A percentile compares a stretch with the other conserved stretches of the same genome.
Evolutionary conservation across 2,797 vertebrate genomes (phyloP).

Genomic region (Chelon labrosus): DNA sequence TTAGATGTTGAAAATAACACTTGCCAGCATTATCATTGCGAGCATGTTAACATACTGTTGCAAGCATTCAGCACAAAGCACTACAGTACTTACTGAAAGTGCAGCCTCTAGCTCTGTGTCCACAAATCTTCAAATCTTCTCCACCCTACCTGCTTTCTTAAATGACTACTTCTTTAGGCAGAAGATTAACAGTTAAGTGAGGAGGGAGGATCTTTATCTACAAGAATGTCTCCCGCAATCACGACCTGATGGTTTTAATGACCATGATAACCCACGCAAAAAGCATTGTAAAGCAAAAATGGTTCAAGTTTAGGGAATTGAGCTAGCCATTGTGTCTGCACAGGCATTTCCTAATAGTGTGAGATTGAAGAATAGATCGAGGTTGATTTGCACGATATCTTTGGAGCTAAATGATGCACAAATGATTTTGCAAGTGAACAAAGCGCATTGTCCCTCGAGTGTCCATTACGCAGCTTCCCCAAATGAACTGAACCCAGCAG

Average conservation of each 20-base stretch:
- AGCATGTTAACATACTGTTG: no score
- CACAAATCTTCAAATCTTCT: no score
- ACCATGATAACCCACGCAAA: not conserved
- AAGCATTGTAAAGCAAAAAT: not conserved
- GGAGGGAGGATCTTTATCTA: no score
- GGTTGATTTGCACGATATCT: not conserved
- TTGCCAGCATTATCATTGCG: no score
- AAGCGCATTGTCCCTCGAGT: conserved; percentile 51
- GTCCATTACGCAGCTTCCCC: not conserved
- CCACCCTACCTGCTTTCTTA: no score
- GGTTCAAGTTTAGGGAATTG: not conserved
- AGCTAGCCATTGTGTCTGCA: not conserved
- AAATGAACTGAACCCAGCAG: conserved; percentile 42
- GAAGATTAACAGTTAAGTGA: no score
- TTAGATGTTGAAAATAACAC: no score
- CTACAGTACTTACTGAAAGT: no score
- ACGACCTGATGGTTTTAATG: not conserved
- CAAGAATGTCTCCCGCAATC: conserved; percentile 9
- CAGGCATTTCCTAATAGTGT: not conserved
- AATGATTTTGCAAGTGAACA: conserved; percentile 29
- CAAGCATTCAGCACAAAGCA: no score
- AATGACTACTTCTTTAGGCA: no score
- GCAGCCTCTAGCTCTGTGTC: no score
- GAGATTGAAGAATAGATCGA: not conserved
- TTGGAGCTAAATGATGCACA: conserved; percentile 14